Base-by-base conservation (phyloP, 2,888 invertebrate species). In the Coelinius sp. region DNA sequence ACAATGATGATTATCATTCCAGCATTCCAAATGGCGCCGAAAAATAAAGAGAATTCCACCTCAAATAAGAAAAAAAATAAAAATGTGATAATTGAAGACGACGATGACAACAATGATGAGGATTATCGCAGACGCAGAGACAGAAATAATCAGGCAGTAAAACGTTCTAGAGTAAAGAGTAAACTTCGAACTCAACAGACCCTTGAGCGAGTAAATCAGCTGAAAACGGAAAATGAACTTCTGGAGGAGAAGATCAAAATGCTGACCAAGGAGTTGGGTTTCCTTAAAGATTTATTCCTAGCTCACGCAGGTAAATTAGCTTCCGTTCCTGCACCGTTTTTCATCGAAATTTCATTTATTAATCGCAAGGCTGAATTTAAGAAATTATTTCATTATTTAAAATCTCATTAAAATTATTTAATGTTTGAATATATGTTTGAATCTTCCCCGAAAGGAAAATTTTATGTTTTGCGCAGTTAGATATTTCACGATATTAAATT, bases 121-220 rank as follows among this genome's bases (percentile, higher is more conserved):
- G 93, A 93, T 79, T 95, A 95, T 82, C 90, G 94, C 73, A 91
- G 91, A 78, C 91, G 92, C 67, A 89, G 95, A 38, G 94, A 94
- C 81, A 90, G 94, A 81, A 95, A 95, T 88, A 95, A 95, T 88
- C 91, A 93, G 93, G 95, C 95, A 69, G 95, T 95, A 0, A 95
- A 95, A 87, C 92, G 94, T 76, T 94, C 94, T 79, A 90, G 95
- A 76, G 94, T 92, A 69, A 95, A 95, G 88, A 92, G 94, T 12
- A 93, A 94, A 83, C 90, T 93, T 82, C 90, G 93, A 72, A 94
- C 95, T 0, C 93, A 93, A 81, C 94, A 95, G 84, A 95, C 95
- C 4, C 89, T 94, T 75, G 91, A 92, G 71, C 88, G 94, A 69
- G 95, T 95, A 0, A 93, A 91, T 81, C 92, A 93, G 83, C 85